These are phyloP conservation scores for Scelioninae gen. 1 DNA, from an alignment of 2,888 invertebrate species.

Conservation along the genomic window DNA sequence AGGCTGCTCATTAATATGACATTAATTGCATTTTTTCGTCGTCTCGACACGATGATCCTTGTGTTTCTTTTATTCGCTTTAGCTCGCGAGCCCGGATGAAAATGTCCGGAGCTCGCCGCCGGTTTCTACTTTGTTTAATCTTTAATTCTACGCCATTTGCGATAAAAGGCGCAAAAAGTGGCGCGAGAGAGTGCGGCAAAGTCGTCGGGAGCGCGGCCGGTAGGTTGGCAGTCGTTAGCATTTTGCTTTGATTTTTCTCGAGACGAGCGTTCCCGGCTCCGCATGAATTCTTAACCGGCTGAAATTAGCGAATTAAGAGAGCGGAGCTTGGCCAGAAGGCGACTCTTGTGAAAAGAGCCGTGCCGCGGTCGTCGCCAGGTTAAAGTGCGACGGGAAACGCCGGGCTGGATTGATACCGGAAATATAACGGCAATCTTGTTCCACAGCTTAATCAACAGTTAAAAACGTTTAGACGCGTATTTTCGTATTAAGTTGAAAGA, in stretches of 20 bases:
- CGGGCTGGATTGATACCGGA: constrained; percentile 68
- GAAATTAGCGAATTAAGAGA: constrained; percentile 84
- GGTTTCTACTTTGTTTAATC: constrained; percentile 82
- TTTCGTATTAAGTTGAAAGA: constrained; percentile 67
- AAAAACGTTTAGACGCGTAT: constrained; percentile 65
- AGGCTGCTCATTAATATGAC: constrained; percentile 42
- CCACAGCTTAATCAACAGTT: constrained; percentile 68
- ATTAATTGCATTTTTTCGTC: constrained; percentile 59
- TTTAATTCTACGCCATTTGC: constrained; percentile 83
- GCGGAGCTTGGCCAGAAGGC: constrained; percentile 66
- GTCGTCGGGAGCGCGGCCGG: constrained; percentile 58
- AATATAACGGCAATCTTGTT: constrained; percentile 70
- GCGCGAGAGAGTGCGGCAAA: constrained; percentile 68
- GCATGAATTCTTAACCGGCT: constrained; percentile 83
- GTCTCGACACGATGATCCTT: constrained; percentile 55
- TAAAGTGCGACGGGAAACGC: constrained; percentile 70
- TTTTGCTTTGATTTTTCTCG: constrained; percentile 83
- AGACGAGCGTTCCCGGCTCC: constrained; percentile 78
- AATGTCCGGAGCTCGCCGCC: constrained; percentile 73
- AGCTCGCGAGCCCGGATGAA: constrained; percentile 67
- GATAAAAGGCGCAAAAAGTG: constrained; percentile 79
- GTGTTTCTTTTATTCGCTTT: constrained; percentile 62
- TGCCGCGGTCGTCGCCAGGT: constrained; percentile 46
- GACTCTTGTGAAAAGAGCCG: constrained; percentile 53
- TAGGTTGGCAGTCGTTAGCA: constrained; percentile 75